Conservation (phyloP, 1,140 invertebrate genomes). For the Drosophila pseudoobscura region DNA sequence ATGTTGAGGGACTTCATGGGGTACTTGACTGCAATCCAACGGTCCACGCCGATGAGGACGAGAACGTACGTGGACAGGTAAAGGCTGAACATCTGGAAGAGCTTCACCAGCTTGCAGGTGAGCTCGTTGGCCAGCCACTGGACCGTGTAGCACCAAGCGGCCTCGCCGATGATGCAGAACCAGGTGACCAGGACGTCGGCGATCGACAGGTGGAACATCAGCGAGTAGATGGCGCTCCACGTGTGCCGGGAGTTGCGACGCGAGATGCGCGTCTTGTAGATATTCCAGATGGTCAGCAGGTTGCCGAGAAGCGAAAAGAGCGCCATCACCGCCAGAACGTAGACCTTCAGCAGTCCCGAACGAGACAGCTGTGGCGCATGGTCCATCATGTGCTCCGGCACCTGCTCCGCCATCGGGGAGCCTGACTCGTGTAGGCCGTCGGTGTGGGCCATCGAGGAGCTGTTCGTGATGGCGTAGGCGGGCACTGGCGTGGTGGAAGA, state of each 20-base stretch:
- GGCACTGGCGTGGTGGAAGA: constrained; percentile 29
- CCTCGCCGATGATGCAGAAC: constrained; percentile 91
- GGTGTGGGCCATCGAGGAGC: constrained; percentile 55
- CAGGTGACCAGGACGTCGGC: constrained; percentile 91
- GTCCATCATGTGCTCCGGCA: constrained; percentile 82
- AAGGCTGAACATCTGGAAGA: constrained; percentile 91
- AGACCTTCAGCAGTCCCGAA: constrained; percentile 86
- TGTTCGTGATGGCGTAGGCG: constrained; percentile 59
- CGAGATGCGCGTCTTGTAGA: constrained; percentile 85
- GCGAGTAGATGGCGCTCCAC: constrained; percentile 89
- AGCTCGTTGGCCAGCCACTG: constrained; percentile 91
- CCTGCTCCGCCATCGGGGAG: constrained; percentile 56
- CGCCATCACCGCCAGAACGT: constrained; percentile 88
- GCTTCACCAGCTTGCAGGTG: constrained; percentile 92
- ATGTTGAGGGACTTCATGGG: constrained; percentile 90
- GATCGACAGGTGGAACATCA: constrained; percentile 90
- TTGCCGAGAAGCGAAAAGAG: constrained; percentile 90
- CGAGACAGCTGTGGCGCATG: constrained; percentile 87
- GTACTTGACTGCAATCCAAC: constrained; percentile 91
- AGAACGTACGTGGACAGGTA: constrained; percentile 93
- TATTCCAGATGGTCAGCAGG: constrained; percentile 89
- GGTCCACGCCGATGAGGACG: constrained; percentile 91
- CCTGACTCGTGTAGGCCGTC: constrained; percentile 52
- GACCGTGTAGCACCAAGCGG: constrained; percentile 91
- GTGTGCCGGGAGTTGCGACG: constrained; percentile 85